Conservation (phyloP, 2,888 invertebrate species). For the Phoenoteleia sp. region DNA sequence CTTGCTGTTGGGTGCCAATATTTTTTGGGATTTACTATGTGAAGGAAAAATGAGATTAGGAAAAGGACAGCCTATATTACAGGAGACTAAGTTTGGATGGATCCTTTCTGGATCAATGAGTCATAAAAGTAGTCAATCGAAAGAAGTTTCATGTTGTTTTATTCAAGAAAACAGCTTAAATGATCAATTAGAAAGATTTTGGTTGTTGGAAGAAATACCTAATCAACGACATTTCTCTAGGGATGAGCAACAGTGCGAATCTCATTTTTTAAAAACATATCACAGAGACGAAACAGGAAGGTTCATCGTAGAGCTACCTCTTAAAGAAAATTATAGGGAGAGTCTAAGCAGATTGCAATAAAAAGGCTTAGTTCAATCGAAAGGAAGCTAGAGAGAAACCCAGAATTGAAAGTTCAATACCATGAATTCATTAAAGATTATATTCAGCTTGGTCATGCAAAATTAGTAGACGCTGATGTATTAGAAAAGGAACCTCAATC, state of each 20-base stretch:
- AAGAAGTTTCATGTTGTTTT: no score
- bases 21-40: conserved; percentile 38
- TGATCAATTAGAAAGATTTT: no score
- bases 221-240: not conserved
- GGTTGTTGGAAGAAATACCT: not conserved
- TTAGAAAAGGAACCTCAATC: not conserved
- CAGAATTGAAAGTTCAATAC: not conserved
- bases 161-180: no score
- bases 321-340: not conserved
- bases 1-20: not conserved
- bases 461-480: not conserved
- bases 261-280: not conserved
- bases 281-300: not conserved
- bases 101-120: conserved; percentile 53
- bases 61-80: conserved; percentile 26
- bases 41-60: conserved; percentile 35
- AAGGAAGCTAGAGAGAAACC: not conserved
- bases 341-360: not conserved
- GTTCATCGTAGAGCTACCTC: not conserved
- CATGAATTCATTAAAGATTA: not conserved
- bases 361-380: not conserved
- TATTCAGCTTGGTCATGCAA: not conserved
- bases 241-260: not conserved
- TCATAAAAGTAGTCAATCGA: no score
- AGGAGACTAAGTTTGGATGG: conserved; percentile 73